Base-by-base conservation (phyloP, 2,888 invertebrate species). In the Pseudeuparius sepicola region DNA sequence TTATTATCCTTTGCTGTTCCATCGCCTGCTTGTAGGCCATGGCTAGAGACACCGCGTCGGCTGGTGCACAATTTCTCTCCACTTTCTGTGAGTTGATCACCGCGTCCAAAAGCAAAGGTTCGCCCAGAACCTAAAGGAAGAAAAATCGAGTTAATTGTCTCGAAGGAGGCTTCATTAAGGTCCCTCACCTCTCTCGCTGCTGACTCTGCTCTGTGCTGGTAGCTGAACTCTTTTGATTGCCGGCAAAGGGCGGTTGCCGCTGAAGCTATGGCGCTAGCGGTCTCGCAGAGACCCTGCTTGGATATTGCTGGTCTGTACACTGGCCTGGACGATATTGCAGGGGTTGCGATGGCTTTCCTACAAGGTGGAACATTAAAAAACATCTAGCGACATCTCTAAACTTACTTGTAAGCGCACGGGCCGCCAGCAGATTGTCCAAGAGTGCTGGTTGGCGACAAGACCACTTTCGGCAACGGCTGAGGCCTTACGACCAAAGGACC, bases 31-130 rank as follows among this genome's bases (percentile, higher is more conserved):
- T 62, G 26, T 59, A 55, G 2, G 68, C 66, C 11, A 69, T 43
- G 4, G 61, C 56, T 10, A 68, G 50, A 24, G 68, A 68, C 1
- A 69, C 64, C 4, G 67, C 61, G 54, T 69, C 68, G 0, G 68
- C 68, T 4, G 67, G 61, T 5, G 47, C 42, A 3, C 25, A 3
- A 7, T 15, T 4, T 12, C 12, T 12, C 12, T 11, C 9, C 6
- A 9, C 13, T 7, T 24, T 11, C 6, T n/a, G n/a, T n/a, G n/a
- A n/a, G n/a, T n/a, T n/a, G n/a, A n/a, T 10, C 14, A 2, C 18
- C 31, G n/a, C 18, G 7, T n/a, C 17, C 24, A 14, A 14, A 15
- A 14, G 20, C 16, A 24, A n/a, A n/a, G n/a, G n/a, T n/a, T n/a
- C n/a, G n/a, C n/a, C n/a, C n/a, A n/a, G n/a, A n/a, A n/a, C n/a